These are phyloP conservation scores for Cacatua alba DNA, from an alignment of 2,113 vertebrate genomes.

Conservation along the genomic window DNA sequence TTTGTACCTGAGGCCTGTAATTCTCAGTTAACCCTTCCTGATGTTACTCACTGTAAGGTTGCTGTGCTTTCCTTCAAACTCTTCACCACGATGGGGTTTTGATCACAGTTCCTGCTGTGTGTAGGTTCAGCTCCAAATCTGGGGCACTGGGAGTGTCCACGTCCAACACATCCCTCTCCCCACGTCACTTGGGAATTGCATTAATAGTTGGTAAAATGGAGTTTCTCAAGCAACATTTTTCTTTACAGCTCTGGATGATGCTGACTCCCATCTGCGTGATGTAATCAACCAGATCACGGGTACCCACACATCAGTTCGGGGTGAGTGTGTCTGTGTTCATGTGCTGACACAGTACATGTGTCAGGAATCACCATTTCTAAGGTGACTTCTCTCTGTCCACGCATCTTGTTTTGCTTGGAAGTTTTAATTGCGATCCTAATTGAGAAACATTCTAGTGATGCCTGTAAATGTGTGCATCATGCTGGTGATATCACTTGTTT, in stretches of 20 bases:
- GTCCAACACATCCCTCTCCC: neutral
- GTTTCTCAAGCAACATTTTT: neutral
- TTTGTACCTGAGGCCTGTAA: neutral
- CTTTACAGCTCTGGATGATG: neutral
- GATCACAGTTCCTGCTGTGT: neutral
- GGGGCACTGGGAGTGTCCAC: neutral
- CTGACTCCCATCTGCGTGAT: neutral
- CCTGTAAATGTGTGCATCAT: neutral
- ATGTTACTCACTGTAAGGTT: neutral
- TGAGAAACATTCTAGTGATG: neutral
- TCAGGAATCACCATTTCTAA: neutral
- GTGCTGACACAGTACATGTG: neutral
- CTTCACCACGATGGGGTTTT: neutral
- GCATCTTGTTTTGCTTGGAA: neutral
- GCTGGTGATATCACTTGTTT: neutral
- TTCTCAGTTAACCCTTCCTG: neutral
- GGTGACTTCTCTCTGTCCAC: neutral
- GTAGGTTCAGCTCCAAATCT: neutral
- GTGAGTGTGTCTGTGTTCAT: neutral
- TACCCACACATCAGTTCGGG: neutral
- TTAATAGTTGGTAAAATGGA: neutral
- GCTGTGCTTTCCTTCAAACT: neutral
- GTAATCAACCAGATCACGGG: neutral
- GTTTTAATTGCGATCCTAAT: neutral
- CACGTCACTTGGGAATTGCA: neutral